Evolutionary conservation across 2,888 invertebrate species (phyloP).

Genomic region (Frankliniella fusca): DNA sequence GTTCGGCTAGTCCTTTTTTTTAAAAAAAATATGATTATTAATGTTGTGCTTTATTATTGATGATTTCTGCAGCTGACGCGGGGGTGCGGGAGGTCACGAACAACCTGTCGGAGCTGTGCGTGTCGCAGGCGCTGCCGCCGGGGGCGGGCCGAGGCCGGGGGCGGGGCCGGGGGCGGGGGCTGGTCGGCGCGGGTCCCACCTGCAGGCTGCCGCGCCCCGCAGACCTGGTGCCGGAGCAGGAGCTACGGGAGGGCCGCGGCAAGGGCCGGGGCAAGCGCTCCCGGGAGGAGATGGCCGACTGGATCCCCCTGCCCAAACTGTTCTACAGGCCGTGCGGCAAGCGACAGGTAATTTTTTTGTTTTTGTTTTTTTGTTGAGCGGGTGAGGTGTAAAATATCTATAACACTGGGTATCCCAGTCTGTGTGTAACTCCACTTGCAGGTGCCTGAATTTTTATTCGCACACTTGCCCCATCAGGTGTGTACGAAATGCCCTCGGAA

Average conservation of each 20-base stretch:
- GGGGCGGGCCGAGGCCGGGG: not conserved
- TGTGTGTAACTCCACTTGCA: too few relatives aligned
- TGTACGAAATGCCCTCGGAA: too few relatives aligned
- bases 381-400: too few relatives aligned
- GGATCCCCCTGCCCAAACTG: not conserved
- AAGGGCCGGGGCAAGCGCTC: conserved; percentile 2
- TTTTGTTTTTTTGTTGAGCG: too few relatives aligned
- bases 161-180: not conserved
- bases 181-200: not conserved
- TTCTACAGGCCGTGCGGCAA: not conserved
- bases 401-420: too few relatives aligned
- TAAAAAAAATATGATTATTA: too few relatives aligned
- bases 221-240: not conserved
- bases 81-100: not conserved
- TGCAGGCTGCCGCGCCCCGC: not conserved
- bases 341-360: not conserved
- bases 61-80: too few relatives aligned
- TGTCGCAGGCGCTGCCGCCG: not conserved
- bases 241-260: not conserved
- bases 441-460: too few relatives aligned
- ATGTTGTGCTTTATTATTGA: too few relatives aligned
- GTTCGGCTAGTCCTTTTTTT: too few relatives aligned
- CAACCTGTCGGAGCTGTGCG: not conserved
- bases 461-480: too few relatives aligned
- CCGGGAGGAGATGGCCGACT: not conserved